phyloP scores from a whole-genome alignment of 2,113 vertebrate species.

The Indicator maculatus region DNA sequence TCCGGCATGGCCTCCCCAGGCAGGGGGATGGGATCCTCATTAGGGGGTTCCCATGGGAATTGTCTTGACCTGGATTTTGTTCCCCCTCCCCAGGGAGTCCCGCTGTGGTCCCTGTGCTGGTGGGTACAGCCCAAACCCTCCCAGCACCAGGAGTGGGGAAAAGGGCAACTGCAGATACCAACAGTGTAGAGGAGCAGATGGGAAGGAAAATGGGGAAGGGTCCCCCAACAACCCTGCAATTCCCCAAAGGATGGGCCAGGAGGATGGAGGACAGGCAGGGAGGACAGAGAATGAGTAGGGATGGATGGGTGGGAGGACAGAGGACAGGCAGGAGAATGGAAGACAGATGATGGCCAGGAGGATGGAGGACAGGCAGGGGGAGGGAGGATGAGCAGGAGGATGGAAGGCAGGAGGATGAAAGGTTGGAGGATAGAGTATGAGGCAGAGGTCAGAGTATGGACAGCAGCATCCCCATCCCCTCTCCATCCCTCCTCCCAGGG shows the following conservation, averaged over 20 bases:
- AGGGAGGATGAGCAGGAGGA: background rate
- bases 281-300: background rate
- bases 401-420: background rate
- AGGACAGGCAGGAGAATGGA: background rate
- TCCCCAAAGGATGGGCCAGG: accelerated
- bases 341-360: background rate
- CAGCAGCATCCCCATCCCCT: background rate
- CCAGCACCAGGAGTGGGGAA: accelerated
- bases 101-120: background rate
- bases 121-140: background rate
- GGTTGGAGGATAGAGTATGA: background rate
- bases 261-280: background rate
- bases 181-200: accelerated
- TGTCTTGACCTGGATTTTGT: background rate
- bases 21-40: constrained; percentile 2
- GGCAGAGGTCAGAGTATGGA: background rate
- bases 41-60: background rate
- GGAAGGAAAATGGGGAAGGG: background rate
- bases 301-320: background rate
- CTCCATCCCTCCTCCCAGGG: background rate
- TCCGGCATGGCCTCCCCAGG: background rate
- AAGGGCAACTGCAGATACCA: background rate
- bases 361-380: background rate
- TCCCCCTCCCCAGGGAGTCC: background rate
- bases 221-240: accelerated